Conservation (phyloP, 2,797 vertebrate genomes). For the Crenuchus spilurus region DNA sequence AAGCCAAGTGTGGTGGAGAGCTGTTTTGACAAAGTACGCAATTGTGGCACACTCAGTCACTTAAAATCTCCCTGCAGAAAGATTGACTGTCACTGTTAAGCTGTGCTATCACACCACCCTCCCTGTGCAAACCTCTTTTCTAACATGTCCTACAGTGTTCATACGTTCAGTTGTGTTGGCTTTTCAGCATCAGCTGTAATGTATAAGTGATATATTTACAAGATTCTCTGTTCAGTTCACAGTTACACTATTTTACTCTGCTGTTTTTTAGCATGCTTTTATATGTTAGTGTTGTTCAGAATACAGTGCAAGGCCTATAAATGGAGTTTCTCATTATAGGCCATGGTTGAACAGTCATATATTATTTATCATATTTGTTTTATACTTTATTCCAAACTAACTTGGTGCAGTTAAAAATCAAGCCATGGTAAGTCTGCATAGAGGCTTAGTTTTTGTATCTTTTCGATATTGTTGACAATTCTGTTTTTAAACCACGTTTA, state of each 20-base stretch:
- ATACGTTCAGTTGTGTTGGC: too few relatives aligned
- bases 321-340: neutral
- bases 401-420: neutral
- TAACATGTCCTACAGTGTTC: neutral
- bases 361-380: neutral
- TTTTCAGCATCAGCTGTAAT: too few relatives aligned
- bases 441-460: too few relatives aligned
- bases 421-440: neutral
- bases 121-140: neutral
- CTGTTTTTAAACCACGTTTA: too few relatives aligned
- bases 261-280: neutral
- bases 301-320: neutral
- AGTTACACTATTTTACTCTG: neutral
- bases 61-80: neutral
- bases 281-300: neutral
- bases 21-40: conserved; percentile 36
- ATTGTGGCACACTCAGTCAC: neutral
- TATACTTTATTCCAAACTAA: neutral
- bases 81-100: neutral
- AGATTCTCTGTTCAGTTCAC: too few relatives aligned
- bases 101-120: neutral
- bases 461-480: too few relatives aligned
- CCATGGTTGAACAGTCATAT: neutral
- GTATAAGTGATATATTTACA: too few relatives aligned
- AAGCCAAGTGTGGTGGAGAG: conserved; percentile 8